Conservation (phyloP, 2,113 vertebrate genomes). For the Geothlypis trichas region DNA sequence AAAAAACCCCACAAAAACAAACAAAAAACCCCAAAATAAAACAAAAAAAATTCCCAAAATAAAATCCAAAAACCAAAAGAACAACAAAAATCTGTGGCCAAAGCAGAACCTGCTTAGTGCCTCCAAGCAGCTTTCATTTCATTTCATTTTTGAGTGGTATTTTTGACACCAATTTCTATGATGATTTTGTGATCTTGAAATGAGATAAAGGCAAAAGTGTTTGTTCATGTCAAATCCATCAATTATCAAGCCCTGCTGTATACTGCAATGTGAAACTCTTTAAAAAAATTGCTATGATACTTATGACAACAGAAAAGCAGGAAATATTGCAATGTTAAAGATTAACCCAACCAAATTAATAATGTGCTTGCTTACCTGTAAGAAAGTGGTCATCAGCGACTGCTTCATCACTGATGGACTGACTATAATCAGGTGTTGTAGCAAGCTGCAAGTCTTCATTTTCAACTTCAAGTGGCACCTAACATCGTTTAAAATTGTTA, state of each 20-base stretch:
- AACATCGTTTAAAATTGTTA: background rate
- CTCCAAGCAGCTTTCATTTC: background rate
- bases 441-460: slow-evolving; percentile 60
- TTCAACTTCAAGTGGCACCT: slow-evolving; percentile 72
- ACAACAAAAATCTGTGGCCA: background rate
- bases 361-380: slow-evolving; percentile 9
- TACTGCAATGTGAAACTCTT: background rate
- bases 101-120: background rate
- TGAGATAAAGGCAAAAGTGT: background rate
- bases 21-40: no score
- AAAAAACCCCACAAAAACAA: no score
- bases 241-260: background rate
- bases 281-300: background rate
- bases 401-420: background rate
- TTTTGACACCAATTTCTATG: background rate
- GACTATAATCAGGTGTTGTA: background rate
- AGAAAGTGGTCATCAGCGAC: background rate
- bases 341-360: background rate
- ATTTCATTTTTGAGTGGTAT: background rate
- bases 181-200: background rate
- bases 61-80: background rate
- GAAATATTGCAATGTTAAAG: background rate
- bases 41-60: no score
- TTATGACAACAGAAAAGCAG: background rate
- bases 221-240: background rate